Conservation (phyloP, 2,797 vertebrate species). For the Oreortyx pictus region DNA sequence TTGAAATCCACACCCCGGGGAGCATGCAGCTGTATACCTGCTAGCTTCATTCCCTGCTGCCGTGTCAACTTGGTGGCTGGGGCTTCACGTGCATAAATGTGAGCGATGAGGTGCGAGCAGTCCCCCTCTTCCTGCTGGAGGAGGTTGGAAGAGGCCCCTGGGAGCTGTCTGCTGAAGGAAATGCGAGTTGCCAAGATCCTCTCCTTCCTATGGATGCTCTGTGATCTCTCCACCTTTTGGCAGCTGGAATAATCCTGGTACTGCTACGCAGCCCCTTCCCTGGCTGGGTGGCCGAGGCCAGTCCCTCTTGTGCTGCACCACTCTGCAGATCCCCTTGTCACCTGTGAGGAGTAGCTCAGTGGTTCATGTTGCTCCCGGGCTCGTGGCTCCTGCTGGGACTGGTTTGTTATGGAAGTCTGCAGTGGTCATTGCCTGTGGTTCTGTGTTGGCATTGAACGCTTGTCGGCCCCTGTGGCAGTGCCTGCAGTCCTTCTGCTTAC, state of each 20-base stretch:
- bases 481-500: not conserved
- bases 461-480: not conserved
- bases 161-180: slow-evolving; percentile 37
- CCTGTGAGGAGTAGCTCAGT: not conserved
- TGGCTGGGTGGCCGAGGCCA: not conserved
- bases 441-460: rapidly evolving
- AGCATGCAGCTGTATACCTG: slow-evolving; percentile 31
- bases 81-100: slow-evolving; percentile 53
- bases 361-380: not conserved
- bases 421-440: not conserved
- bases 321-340: not conserved
- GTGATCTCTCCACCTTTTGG: not conserved
- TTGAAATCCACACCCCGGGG: slow-evolving; percentile 46
- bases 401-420: not conserved
- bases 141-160: slow-evolving; percentile 37
- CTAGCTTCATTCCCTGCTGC: slow-evolving; percentile 19
- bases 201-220: rapidly evolving
- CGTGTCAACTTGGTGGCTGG: slow-evolving; percentile 13
- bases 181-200: slow-evolving; percentile 6
- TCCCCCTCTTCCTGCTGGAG: slow-evolving; percentile 52
- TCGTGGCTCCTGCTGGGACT: not conserved
- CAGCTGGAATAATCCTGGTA: not conserved
- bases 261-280: not conserved
- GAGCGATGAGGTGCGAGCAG: slow-evolving; percentile 47
- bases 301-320: rapidly evolving